These are phyloP conservation scores for Calephelis virginiensis DNA, from an alignment of 1,140 invertebrate genomes.

Conservation along the genomic window DNA sequence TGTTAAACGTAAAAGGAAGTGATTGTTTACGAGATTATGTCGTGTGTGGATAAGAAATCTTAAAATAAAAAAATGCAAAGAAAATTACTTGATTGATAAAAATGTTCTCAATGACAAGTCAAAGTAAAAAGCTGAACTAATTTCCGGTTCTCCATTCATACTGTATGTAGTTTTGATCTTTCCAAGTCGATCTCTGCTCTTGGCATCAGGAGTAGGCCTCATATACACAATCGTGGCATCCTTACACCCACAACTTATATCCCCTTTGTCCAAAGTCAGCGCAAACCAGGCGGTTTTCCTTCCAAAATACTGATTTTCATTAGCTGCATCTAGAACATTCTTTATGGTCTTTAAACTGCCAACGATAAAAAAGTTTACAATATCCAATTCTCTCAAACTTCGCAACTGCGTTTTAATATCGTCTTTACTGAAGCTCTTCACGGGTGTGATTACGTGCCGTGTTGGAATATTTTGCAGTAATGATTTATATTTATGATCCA, in stretches of 20 bases:
- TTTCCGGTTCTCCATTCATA: constrained; percentile 83
- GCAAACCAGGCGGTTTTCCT: constrained; percentile 79
- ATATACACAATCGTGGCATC: constrained; percentile 85
- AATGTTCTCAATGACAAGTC: constrained; percentile 87
- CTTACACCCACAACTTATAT: constrained; percentile 82
- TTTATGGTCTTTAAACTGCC: constrained; percentile 85
- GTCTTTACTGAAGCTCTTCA: constrained; percentile 74
- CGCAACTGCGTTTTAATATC: constrained; percentile 83
- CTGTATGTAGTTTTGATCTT: constrained; percentile 84
- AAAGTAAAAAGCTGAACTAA: constrained; percentile 91
- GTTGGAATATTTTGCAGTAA: constrained; percentile 92
- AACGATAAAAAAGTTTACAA: constrained; percentile 92
- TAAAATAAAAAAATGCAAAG: constrained; percentile 25
- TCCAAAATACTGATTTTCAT: constrained; percentile 75
- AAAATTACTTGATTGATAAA: constrained; percentile 84
- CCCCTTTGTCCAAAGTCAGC: constrained; percentile 83
- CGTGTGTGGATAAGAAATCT: no score
- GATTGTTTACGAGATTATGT: no score
- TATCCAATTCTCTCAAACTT: constrained; percentile 87
- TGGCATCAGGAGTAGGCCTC: constrained; percentile 81
- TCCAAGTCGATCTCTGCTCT: constrained; percentile 81
- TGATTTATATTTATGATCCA: constrained; percentile 96
- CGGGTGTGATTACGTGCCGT: constrained; percentile 88
- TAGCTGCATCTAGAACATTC: constrained; percentile 81
- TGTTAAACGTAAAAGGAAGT: no score